Percentiles rank a stretch among this genome's conserved stretches.
Conservation (phyloP, 2,888 invertebrate genomes). For the Ectobius pallidus region DNA sequence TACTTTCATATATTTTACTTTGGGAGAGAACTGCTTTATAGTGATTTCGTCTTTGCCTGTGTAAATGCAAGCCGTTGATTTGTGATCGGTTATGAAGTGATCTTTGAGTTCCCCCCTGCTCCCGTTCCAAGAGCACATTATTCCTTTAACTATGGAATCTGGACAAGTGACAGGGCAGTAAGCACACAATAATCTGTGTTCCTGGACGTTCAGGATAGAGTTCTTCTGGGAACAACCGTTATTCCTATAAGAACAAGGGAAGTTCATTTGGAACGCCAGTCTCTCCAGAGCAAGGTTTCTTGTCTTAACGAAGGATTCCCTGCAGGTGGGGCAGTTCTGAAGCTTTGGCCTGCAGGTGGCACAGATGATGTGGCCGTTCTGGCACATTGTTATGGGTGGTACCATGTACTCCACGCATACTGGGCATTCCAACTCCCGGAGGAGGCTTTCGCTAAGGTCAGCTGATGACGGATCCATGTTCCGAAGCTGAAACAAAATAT, state of each 20-base stretch:
- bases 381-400: conserved; percentile 3
- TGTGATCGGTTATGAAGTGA: no score
- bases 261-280: not conserved
- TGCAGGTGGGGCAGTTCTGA: conserved; percentile 1
- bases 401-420: conserved; percentile 15
- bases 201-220: not conserved
- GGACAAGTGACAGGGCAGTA: not conserved
- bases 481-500: no score
- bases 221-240: not conserved
- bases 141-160: not conserved
- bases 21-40: no score
- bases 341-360: not conserved
- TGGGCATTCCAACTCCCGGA: not conserved
- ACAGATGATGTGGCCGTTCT: conserved; percentile 9
- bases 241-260: not conserved
- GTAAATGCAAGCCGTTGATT: no score
- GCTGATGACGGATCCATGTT: not conserved
- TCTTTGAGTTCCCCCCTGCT: not conserved
- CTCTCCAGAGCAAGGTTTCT: not conserved
- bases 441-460: not conserved
- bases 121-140: not conserved
- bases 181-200: not conserved
- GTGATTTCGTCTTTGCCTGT: no score
- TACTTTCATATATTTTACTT: not conserved
- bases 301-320: not conserved